Evolutionary conservation across 2,888 invertebrate genomes (phyloP), one percentile per base, ranked within the genome.

Genomic region (Yponomeuta plumbellus): DNA sequence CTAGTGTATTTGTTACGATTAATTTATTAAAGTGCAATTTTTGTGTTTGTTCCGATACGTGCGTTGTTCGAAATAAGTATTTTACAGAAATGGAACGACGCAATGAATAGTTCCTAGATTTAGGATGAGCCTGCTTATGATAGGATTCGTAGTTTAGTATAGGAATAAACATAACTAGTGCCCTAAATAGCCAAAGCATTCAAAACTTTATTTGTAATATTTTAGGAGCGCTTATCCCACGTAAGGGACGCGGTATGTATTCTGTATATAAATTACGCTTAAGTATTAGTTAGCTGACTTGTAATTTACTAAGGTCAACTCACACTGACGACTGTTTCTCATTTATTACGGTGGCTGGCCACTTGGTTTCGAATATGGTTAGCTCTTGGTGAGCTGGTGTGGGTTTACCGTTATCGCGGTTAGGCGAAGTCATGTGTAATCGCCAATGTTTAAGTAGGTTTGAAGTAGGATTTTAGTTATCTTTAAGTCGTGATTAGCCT

Each of bases 151-250:
- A 66, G 66, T 23, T 26, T 61, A 61, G 44, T 61, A 61, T 61
- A 61, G 66, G 61, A 64, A 64, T 64, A 40, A 64, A 67, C 52
- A 21, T 59, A 61, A 79, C 78, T 77, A 79, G 76, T 78, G 78
- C 87, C 88, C 89, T 83, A 78, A 75, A 80, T 88, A 89, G 89
- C 90, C 90, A 90, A 90, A 90, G 90, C 88, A 88, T 86, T 79
- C 83, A 85, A 84, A 87, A 81, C 80, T 86, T 86, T 87, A 88
- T 80, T 52, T 89, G 88, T 90, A 89, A 88, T 88, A 89, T 80
- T 72, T 23, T 58, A 65, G 57, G 21, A 65, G 65, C 58, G 65
- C 65, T n/a, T 64, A 13, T 64, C 39, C 20, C 57, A 57, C 57
- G 44, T 65, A 17, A 40, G 10, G 23, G 63, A 64, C 64, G 67